Percentiles rank a stretch among this genome's conserved stretches.
Conservation (phyloP, 1,140 invertebrate species). For the Cyphomyrmex costatus region DNA sequence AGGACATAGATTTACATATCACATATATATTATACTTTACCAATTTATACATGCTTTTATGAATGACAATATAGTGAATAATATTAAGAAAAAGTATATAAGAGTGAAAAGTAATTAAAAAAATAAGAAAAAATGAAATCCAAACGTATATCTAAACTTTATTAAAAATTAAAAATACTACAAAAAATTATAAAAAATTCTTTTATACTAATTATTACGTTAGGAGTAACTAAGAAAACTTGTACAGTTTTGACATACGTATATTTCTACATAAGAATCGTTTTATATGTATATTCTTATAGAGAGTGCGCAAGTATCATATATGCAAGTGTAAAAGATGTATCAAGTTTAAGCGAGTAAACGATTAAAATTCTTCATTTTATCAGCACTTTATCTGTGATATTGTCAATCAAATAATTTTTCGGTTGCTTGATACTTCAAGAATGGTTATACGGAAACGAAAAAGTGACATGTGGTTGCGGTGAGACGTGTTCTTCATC, state of each 20-base stretch:
- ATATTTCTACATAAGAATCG: background rate
- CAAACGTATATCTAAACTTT: background rate
- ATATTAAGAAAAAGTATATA: background rate
- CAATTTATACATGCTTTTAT: background rate
- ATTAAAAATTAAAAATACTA: background rate
- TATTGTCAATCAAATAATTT: background rate
- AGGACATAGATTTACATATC: background rate
- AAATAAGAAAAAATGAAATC: background rate
- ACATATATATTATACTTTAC: background rate
- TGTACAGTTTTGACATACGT: background rate
- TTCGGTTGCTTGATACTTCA: background rate
- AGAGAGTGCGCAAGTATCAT: no score
- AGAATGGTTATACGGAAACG: background rate
- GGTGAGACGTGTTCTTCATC: background rate
- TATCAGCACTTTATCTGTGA: background rate
- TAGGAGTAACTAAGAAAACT: background rate
- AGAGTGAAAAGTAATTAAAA: background rate
- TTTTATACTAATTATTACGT: background rate
- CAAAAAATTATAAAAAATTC: background rate
- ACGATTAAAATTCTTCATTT: background rate
- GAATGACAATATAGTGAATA: background rate
- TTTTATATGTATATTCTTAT: background rate
- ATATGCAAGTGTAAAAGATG: background rate
- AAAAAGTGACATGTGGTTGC: slow-evolving; percentile 8
- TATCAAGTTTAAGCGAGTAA: background rate